phyloP scores from a whole-genome alignment of 2,888 invertebrate species.

The Opisthograptis luteolata region DNA sequence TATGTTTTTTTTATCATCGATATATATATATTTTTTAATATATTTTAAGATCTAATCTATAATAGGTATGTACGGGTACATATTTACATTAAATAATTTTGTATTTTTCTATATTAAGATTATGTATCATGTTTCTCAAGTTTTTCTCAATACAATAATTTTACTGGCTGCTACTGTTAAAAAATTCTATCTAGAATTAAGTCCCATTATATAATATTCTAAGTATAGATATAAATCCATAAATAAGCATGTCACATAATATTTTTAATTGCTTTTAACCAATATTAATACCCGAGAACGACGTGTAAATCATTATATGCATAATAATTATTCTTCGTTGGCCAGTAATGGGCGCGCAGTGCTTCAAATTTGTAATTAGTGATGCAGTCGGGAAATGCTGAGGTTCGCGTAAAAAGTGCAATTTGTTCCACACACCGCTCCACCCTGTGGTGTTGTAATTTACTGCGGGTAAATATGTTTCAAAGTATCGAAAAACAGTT shows the following conservation, averaged over 20 bases:
- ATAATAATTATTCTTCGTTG: slow-evolving; percentile 41
- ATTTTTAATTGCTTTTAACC: slow-evolving; percentile 26
- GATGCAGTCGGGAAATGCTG: slow-evolving; percentile 22
- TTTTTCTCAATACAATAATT: no score
- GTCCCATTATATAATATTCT: no score
- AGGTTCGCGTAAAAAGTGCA: slow-evolving; percentile 24
- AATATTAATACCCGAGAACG: slow-evolving; percentile 29
- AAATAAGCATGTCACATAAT: slow-evolving; percentile 12
- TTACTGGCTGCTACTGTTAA: no score
- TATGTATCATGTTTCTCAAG: no score
- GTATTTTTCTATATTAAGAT: no score
- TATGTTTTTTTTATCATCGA: no score
- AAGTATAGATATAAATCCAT: neutral
- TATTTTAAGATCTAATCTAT: no score
- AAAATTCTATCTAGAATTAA: no score
- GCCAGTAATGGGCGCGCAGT: slow-evolving; percentile 31
- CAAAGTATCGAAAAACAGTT: slow-evolving; percentile 9
- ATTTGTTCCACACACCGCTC: slow-evolving; percentile 22
- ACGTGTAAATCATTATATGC: slow-evolving; percentile 32
- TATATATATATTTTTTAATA: no score
- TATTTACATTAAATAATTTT: no score
- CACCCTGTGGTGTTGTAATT: slow-evolving; percentile 8
- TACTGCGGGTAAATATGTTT: slow-evolving; percentile 18
- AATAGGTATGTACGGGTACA: no score
- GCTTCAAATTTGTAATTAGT: slow-evolving; percentile 38